Evolutionary conservation across 1,140 invertebrate species (phyloP).

Genomic region (Trichomalopsis sarcophagae): DNA sequence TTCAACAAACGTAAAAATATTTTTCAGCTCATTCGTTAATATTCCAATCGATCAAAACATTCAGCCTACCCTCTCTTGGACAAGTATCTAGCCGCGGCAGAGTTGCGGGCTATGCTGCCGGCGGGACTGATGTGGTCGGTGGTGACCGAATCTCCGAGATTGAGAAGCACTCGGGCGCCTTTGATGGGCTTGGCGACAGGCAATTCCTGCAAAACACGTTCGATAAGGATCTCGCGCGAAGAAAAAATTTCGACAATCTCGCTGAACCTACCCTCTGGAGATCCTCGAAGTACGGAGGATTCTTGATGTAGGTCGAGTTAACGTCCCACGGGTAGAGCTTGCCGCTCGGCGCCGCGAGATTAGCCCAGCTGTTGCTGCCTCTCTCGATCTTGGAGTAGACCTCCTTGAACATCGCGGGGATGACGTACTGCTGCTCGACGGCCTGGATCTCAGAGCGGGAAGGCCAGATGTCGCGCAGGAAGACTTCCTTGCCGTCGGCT

Average conservation of each 20-base stretch:
- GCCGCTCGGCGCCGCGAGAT: constrained; percentile 85
- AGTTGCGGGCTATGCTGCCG: constrained; percentile 96
- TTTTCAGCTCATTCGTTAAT: background rate
- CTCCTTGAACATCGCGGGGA: constrained; percentile 98
- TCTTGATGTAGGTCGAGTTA: constrained; percentile 96
- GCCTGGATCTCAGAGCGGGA: constrained; percentile 91
- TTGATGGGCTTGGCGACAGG: constrained; percentile 77
- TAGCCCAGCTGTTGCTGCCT: constrained; percentile 92
- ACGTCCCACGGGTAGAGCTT: constrained; percentile 95
- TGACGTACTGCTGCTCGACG: constrained; percentile 92
- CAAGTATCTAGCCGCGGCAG: constrained; percentile 93
- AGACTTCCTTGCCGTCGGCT: constrained; percentile 85
- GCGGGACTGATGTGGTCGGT: constrained; percentile 99
- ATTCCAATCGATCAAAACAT: constrained; percentile 15
- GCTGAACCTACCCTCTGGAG: constrained; percentile 80
- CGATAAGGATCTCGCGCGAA: background rate
- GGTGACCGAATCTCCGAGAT: constrained; percentile 96
- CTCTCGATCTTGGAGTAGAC: constrained; percentile 90
- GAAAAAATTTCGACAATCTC: constrained; percentile 21
- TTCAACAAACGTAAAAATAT: background rate
- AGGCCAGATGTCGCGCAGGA: constrained; percentile 96
- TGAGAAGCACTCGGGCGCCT: constrained; percentile 87
- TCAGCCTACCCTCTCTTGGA: constrained; percentile 81
- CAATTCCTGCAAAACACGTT: constrained; percentile 72
- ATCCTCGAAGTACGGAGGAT: constrained; percentile 95